Evolutionary conservation across 2,113 vertebrate genomes (phyloP), one percentile per base, ranked within the genome.

Genomic region (Camelus dromedarius): DNA sequence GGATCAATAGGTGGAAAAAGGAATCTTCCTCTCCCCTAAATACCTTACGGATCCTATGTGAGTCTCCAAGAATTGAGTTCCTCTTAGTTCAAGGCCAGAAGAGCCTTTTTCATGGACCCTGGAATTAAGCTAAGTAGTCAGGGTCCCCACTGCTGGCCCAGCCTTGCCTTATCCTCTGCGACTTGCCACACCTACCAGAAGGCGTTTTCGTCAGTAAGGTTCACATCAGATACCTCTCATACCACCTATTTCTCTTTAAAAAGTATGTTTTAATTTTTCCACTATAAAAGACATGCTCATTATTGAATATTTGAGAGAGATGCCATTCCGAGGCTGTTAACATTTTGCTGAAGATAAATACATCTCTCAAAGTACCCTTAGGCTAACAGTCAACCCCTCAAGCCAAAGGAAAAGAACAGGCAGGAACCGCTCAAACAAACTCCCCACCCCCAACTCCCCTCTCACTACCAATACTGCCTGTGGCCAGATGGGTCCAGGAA

Each of bases 301-400:
- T 91, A 77, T 38, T 93, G 42, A 82, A 67, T 94, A 62, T 76
- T 95, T 89, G 85, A 35, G 83, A 96, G 22, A 26, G 20, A 28
- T 52, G 18, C 35, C 28, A 28, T 12, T 94, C 22, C 79, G 81
- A 96, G 30, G 32, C 13, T 80, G 38, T 75, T 80, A 91, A 81
- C 42, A 42, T 73, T 96, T 81, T 79, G 13, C 14, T 56, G 28
- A 85, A 95, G 89, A n/a, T 73, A 52, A 73, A 85, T 62, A 1
- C 52, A 4, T 89, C 11, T 83, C 64, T 96, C 24, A 73, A 7
- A n/a, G 66, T 76, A 66, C 9, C 72, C 20, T 79, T 86, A 77
- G 66, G 14, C 66, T 91, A 85, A 52, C 26, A 56, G 24, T 88
- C n/a, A 30, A 18, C n/a, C 66, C 42, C 30, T 91, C 11, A 32